phyloP scores from a whole-genome alignment of 2,797 vertebrate genomes.

The Notolepis coatsorum region DNA sequence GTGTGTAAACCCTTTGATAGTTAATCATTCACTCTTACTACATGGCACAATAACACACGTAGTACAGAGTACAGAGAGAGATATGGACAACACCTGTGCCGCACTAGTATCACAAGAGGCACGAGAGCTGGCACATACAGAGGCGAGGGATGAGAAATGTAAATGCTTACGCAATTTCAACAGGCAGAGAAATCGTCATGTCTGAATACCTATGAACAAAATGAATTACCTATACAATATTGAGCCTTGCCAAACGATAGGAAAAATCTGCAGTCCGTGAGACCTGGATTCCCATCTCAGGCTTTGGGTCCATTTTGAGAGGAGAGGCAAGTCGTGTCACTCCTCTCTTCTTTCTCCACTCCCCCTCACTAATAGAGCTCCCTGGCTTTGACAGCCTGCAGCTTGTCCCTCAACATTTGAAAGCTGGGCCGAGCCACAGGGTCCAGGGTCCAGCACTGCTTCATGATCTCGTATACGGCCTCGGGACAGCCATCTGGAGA shows the following conservation, averaged over 20 bases:
- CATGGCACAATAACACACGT: neutral
- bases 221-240: neutral
- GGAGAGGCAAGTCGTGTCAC: constrained; percentile 7
- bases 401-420: constrained; percentile 89
- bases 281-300: neutral
- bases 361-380: constrained; percentile 85
- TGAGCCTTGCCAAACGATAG: constrained; percentile 20
- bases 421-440: constrained; percentile 89
- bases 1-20: constrained; percentile 45
- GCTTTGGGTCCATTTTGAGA: constrained; percentile 19
- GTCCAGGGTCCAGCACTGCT: constrained; percentile 96
- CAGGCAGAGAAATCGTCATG: neutral
- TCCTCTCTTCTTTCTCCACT: constrained; percentile 33
- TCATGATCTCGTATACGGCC: constrained; percentile 95
- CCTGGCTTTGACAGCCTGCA: constrained; percentile 88
- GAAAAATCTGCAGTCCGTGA: constrained; percentile 26
- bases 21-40: constrained; percentile 40
- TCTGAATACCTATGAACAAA: constrained; percentile 10
- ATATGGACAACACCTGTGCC: neutral
- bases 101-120: constrained; percentile 9
- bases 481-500: constrained; percentile 92
- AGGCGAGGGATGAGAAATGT: constrained; percentile 27
- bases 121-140: constrained; percentile 26
- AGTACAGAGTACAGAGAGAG: constrained; percentile 30
- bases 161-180: constrained; percentile 22